Evolutionary conservation across 2,888 invertebrate species (phyloP), one percentile per base, ranked within the genome.

Genomic region (Archips xylosteana): DNA sequence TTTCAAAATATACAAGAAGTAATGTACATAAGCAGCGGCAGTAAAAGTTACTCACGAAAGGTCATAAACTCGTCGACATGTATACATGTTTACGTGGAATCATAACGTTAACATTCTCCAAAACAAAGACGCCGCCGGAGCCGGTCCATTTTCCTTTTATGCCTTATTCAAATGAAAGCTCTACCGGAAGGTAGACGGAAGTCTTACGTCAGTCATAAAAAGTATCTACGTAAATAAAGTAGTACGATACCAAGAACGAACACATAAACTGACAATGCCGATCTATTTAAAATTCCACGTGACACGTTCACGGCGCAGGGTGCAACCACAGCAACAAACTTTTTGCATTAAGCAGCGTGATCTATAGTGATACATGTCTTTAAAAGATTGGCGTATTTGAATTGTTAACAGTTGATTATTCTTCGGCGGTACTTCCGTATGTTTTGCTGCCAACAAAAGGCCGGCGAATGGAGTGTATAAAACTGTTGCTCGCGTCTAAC

Each of bases 81-180:
- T 65, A 68, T 61, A 63, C 70, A 67, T 62, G 71, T 70, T 75
- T 66, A 77, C 70, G 75, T 74, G 32, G 70, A 70, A 74, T 74
- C 75, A 71, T 77, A 77, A 76, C 74, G 71, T 70, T 71, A 76
- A 75, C 71, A 70, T 71, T 72, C 59, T 69, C 74, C 68, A 70
- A 71, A 72, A 76, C 74, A 74, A 70, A 74, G 73, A 69, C 69
- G 72, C 59, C 67, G 70, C 15, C 39, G 47, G 59, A 72, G 65
- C 68, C 71, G 76, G 79, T 75, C 77, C 79, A 77, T 82, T 82
- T 80, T 77, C 78, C 78, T 83, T 85, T 85, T 86, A 88, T 85
- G 83, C 82, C 78, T 84, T 87, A 88, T 88, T 88, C 86, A 88
- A 88, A 88, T 87, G 82, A 81, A 82, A 79, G 78, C 81, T 80